Evolutionary conservation across 2,888 invertebrate genomes (phyloP).

Genomic region (Amiota mariae): DNA sequence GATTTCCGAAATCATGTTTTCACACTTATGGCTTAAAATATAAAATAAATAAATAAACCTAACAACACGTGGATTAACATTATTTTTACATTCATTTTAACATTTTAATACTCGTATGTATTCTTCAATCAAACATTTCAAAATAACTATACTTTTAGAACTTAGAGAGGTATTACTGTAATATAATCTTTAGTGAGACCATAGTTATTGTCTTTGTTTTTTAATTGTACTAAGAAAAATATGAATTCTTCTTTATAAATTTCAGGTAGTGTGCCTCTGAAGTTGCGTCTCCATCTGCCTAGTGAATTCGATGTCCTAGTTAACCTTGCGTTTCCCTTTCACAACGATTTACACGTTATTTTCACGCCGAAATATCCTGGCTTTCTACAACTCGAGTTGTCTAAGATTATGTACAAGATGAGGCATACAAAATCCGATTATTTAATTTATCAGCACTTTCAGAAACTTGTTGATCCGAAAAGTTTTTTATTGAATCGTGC

Average conservation of each 20-base stretch:
- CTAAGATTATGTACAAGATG: not conserved
- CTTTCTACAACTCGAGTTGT: not conserved
- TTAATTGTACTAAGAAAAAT: not conserved
- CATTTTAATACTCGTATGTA: too few species aligned
- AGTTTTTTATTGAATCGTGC: not conserved
- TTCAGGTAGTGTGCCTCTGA: constrained; percentile 10
- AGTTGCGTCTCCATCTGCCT: not conserved
- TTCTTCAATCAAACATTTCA: too few species aligned
- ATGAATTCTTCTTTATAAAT: not conserved
- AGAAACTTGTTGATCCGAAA: constrained; percentile 4
- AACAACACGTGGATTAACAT: too few species aligned
- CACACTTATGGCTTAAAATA: too few species aligned
- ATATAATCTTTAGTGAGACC: too few species aligned
- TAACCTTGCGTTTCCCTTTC: not conserved
- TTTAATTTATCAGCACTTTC: not conserved
- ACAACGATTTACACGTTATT: not conserved
- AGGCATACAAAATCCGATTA: not conserved
- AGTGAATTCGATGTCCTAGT: constrained; percentile 13
- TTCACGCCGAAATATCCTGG: constrained; percentile 6
- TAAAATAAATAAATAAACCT: too few species aligned
- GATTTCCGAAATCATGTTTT: too few species aligned
- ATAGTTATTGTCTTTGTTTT: too few species aligned
- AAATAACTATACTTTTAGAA: too few species aligned
- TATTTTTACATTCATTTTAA: too few species aligned
- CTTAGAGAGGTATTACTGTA: too few species aligned